Conservation (phyloP, 2,113 vertebrate genomes). For the Microcebus lehilahytsara region DNA sequence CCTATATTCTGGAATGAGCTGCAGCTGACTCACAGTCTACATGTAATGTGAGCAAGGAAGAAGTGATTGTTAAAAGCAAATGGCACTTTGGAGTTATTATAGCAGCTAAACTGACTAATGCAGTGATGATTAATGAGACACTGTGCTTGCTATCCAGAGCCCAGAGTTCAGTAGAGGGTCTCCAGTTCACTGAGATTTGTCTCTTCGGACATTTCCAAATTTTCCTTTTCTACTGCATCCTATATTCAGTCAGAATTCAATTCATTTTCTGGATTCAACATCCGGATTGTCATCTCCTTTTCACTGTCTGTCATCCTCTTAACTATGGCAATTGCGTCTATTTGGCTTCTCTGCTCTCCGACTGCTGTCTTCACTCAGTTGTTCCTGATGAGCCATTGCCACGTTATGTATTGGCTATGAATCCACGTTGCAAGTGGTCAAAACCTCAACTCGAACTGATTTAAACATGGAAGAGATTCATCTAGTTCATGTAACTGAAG, state of each 20-base stretch:
- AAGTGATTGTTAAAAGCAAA: neutral
- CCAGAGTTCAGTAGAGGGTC: neutral
- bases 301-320: neutral
- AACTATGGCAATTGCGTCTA: neutral
- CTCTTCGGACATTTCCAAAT: neutral
- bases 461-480: neutral
- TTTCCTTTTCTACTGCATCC: neutral
- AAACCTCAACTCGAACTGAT: neutral
- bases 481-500: neutral
- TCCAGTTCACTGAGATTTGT: neutral
- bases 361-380: neutral
- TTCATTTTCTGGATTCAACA: neutral
- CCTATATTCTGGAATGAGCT: neutral
- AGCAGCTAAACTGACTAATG: neutral
- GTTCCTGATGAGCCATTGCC: neutral
- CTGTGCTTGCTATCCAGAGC: neutral
- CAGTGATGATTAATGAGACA: neutral
- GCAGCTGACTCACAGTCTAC: neutral
- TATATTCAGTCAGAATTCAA: neutral
- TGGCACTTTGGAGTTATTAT: neutral
- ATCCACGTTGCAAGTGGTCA: neutral
- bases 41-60: neutral
- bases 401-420: neutral
- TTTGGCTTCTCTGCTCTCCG: neutral
- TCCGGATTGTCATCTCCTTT: neutral